A percentile compares a stretch with the other conserved stretches of the same genome.
Evolutionary conservation across 2,113 vertebrate genomes (phyloP).

Genomic region (Ochotona princeps): DNA sequence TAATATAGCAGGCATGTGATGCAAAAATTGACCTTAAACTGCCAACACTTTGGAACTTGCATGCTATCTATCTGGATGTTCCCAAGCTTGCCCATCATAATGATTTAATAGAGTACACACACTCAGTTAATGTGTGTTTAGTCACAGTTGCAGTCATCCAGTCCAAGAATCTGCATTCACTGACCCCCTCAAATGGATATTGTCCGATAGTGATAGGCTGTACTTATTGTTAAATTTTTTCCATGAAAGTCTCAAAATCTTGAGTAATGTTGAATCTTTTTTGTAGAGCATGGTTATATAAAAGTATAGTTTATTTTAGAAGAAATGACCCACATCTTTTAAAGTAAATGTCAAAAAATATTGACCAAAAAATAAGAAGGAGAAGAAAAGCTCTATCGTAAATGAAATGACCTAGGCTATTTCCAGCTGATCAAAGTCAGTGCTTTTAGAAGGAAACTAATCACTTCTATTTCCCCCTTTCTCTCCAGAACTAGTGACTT

Average conservation of each 20-base stretch:
- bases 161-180: neutral
- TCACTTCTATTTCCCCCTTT: conserved; percentile 21
- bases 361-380: neutral
- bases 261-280: neutral
- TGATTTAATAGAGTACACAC: neutral
- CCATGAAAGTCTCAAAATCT: neutral
- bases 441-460: neutral
- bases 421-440: neutral
- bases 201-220: neutral
- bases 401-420: neutral
- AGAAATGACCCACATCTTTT: neutral
- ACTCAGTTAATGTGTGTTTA: neutral
- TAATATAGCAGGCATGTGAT: neutral
- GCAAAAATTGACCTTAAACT: neutral
- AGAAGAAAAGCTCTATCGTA: neutral
- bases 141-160: neutral
- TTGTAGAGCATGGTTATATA: neutral
- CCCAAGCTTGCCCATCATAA: neutral
- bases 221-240: neutral
- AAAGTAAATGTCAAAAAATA: conserved; percentile 4
- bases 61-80: neutral
- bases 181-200: neutral
- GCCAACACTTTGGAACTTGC: neutral
- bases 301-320: conserved; percentile 17
- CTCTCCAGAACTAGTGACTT: neutral